phyloP scores from a whole-genome alignment of 2,797 vertebrate genomes.

The Hipposideros larvatus region DNA sequence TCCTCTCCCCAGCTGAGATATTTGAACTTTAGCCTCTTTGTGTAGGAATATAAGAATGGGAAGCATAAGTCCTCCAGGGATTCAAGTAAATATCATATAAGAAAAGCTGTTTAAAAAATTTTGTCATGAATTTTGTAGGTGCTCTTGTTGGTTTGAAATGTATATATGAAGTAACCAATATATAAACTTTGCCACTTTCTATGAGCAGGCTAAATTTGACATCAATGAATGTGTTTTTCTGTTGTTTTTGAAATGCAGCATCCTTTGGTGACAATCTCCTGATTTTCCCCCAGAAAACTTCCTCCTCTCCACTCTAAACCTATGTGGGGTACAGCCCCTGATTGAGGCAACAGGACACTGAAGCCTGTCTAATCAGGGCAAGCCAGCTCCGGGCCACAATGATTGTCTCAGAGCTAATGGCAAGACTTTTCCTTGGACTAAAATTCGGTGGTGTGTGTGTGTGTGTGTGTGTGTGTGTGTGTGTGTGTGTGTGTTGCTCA shows the following conservation, averaged over 20 bases:
- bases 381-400: too few relatives aligned
- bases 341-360: background rate
- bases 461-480: too few relatives aligned
- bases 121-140: background rate
- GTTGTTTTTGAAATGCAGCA: background rate
- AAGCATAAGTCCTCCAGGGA: background rate
- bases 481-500: too few relatives aligned
- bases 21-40: slow-evolving; percentile 59
- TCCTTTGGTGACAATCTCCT: background rate
- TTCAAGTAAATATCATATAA: slow-evolving; percentile 45
- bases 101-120: slow-evolving; percentile 33
- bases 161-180: background rate
- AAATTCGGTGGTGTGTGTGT: rapidly evolving
- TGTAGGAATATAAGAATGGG: background rate
- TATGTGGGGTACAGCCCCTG: too few relatives aligned
- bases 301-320: background rate
- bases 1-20: slow-evolving; percentile 37
- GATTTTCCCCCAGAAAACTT: background rate
- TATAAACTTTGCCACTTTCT: background rate
- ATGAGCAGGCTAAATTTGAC: background rate
- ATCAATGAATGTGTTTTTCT: background rate
- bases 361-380: background rate
- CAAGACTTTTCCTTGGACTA: too few relatives aligned
- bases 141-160: background rate
- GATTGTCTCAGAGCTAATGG: background rate